These are phyloP conservation scores for Ophion slaviceki DNA, from an alignment of 2,888 invertebrate species.

Conservation along the genomic window DNA sequence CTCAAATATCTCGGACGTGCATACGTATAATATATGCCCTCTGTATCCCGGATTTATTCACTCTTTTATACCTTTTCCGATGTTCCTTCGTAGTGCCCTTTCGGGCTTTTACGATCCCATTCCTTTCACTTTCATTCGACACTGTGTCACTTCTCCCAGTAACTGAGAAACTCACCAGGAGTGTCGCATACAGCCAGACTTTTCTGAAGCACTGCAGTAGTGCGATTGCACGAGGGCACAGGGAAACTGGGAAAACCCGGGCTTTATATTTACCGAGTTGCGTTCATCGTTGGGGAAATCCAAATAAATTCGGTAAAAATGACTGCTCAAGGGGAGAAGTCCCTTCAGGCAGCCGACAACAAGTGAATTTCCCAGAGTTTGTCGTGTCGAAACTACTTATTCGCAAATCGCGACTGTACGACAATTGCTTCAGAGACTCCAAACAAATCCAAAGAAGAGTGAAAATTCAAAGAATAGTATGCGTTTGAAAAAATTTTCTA, in stretches of 20 bases:
- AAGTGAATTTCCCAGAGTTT: too few relatives aligned
- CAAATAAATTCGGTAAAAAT: too few relatives aligned
- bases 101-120: background rate
- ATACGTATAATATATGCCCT: background rate
- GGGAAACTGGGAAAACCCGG: background rate
- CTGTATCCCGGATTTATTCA: constrained; percentile 5
- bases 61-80: background rate
- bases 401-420: too few relatives aligned
- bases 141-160: background rate
- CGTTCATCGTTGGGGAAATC: background rate
- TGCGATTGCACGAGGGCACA: background rate
- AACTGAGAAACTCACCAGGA: background rate
- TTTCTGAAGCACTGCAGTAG: background rate
- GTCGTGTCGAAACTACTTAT: too few relatives aligned
- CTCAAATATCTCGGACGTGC: constrained; percentile 2
- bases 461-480: too few relatives aligned
- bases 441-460: too few relatives aligned
- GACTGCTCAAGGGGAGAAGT: too few relatives aligned
- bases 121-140: background rate
- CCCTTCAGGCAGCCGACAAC: too few relatives aligned
- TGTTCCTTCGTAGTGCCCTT: background rate
- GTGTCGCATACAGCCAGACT: background rate
- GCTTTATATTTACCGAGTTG: background rate
- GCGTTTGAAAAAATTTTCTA: too few relatives aligned
- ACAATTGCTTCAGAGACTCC: too few relatives aligned